phyloP scores from a whole-genome alignment of 2,888 invertebrate genomes.

The Polydrusus pterygomalis region DNA sequence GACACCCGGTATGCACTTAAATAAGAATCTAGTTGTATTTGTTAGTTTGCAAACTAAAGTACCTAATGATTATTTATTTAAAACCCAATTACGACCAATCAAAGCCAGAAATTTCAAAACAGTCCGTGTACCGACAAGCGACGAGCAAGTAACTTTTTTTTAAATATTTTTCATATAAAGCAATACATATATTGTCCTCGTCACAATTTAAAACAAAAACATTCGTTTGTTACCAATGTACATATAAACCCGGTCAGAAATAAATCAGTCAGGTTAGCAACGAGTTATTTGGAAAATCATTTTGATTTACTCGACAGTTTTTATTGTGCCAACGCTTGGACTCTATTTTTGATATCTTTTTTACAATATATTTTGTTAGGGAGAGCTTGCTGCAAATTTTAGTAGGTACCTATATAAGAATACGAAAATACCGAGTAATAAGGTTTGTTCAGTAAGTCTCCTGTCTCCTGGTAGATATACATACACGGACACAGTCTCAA shows the following conservation, averaged over 20 bases:
- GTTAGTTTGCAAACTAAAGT: too few relatives aligned
- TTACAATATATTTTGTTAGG: conserved; percentile 35
- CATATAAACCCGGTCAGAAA: conserved; percentile 25
- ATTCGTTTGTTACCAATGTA: conserved; percentile 23
- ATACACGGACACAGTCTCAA: too few relatives aligned
- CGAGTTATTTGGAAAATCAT: conserved; percentile 63
- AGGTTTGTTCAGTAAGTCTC: too few relatives aligned
- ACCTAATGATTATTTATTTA: too few relatives aligned
- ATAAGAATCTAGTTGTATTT: too few relatives aligned
- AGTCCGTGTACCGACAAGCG: too few relatives aligned
- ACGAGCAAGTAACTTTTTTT: neutral
- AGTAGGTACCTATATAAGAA: too few relatives aligned
- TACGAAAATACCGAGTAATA: too few relatives aligned
- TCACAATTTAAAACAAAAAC: conserved; percentile 34
- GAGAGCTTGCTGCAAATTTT: neutral
- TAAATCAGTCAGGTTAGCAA: conserved; percentile 31
- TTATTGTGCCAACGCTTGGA: conserved; percentile 64
- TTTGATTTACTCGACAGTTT: conserved; percentile 64
- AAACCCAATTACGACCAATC: too few relatives aligned
- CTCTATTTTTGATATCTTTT: conserved; percentile 62
- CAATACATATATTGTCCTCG: neutral
- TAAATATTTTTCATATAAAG: neutral
- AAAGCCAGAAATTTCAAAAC: too few relatives aligned
- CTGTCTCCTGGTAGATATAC: too few relatives aligned
- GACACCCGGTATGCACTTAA: too few relatives aligned